These are phyloP conservation scores for Galaxea fascicularis DNA, from an alignment of 92 coral and sea anemone species.

Conservation along the genomic window DNA sequence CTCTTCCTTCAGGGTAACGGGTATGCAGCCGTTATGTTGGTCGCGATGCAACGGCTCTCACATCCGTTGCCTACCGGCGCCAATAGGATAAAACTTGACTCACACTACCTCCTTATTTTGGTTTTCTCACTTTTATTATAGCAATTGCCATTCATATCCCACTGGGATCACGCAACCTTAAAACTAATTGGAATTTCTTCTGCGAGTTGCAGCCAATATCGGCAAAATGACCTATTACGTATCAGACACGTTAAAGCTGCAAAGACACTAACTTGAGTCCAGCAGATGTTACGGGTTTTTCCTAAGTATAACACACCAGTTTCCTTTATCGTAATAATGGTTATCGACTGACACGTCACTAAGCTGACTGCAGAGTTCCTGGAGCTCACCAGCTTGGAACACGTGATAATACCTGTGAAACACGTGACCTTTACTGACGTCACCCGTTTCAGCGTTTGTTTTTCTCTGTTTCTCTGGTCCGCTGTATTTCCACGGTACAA, in stretches of 20 bases:
- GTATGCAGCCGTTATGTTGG: too few species aligned
- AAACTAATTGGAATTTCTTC: too few species aligned
- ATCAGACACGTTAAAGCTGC: neutral
- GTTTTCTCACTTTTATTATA: too few species aligned
- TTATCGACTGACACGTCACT: slow-evolving; percentile 68
- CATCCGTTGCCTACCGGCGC: too few species aligned
- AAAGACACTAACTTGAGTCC: neutral
- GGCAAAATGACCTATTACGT: too few species aligned
- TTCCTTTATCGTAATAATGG: slow-evolving; percentile 91
- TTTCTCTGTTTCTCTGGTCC: slow-evolving; percentile 41
- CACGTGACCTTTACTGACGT: slow-evolving; percentile 61
- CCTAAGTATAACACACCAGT: slow-evolving; percentile 92
- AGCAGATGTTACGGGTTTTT: slow-evolving; percentile 22
- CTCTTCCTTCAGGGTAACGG: too few species aligned
- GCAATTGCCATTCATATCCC: too few species aligned
- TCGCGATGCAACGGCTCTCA: too few species aligned
- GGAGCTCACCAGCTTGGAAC: slow-evolving; percentile 89
- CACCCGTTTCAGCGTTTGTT: neutral
- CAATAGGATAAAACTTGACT: too few species aligned
- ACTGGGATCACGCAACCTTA: too few species aligned
- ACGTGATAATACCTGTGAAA: slow-evolving; percentile 98
- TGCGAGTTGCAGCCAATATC: too few species aligned
- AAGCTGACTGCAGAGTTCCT: slow-evolving; percentile 75
- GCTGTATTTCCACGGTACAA: slow-evolving; percentile 90
- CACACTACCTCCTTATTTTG: too few species aligned